Evolutionary conservation across 2,888 invertebrate species (phyloP).

Genomic region (Phytoseiulus persimilis): DNA sequence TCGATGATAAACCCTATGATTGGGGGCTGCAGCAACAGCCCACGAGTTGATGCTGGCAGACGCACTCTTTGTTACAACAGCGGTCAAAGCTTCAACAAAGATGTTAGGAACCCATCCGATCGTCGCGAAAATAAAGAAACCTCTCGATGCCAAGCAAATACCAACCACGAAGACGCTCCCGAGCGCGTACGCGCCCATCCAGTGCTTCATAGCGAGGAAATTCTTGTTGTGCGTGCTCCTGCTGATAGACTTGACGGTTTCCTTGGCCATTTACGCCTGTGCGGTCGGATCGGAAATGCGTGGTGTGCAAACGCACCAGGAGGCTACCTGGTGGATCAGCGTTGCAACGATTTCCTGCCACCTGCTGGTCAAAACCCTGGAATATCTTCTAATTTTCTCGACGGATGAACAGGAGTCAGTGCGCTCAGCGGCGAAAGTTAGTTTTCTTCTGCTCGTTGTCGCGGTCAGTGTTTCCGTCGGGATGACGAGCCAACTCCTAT

Average conservation of each 20-base stretch:
- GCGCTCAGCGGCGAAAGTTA: background rate
- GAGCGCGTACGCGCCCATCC: background rate
- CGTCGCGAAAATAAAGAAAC: background rate
- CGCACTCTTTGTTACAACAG: background rate
- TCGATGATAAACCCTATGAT: background rate
- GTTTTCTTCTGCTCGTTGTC: background rate
- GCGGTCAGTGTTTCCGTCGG: background rate
- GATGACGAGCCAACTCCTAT: background rate
- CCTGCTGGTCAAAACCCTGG: background rate
- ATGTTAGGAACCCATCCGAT: background rate
- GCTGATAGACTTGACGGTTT: background rate
- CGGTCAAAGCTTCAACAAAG: background rate
- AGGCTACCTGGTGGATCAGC: background rate
- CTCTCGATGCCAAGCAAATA: background rate
- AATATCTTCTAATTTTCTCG: background rate
- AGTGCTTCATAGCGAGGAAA: background rate
- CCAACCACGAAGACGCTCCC: background rate
- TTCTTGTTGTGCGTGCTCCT: background rate
- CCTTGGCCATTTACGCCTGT: background rate
- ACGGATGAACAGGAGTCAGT: background rate
- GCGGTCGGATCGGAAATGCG: background rate
- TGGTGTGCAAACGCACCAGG: background rate
- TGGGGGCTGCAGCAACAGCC: background rate
- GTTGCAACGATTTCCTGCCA: background rate
- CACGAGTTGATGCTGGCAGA: background rate